These are phyloP conservation scores for Drosophila ficusphila DNA, from an alignment of 1,140 invertebrate species.

Conservation along the genomic window DNA sequence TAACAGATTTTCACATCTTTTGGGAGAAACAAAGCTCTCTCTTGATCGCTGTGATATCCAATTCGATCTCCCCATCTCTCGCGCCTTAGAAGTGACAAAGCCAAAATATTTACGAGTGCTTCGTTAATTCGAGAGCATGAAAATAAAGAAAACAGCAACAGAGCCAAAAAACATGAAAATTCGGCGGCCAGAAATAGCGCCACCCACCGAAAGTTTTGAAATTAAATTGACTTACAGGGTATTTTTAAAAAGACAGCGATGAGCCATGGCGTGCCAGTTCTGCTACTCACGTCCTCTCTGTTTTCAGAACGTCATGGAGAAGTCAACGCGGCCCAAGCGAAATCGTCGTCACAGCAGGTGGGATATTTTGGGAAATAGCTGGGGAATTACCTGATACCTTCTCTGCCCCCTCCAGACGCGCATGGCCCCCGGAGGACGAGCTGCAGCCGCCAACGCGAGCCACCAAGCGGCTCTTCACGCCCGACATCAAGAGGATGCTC, in stretches of 20 bases:
- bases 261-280: slow-evolving; percentile 15
- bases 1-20: slow-evolving; percentile 11
- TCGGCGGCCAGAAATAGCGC: slow-evolving; percentile 68
- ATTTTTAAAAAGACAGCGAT: slow-evolving; percentile 43
- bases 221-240: slow-evolving; percentile 63
- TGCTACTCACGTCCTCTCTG: background rate
- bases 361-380: slow-evolving; percentile 5
- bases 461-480: slow-evolving; percentile 89
- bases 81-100: slow-evolving; percentile 21
- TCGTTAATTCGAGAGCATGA: slow-evolving; percentile 37
- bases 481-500: slow-evolving; percentile 89
- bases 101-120: slow-evolving; percentile 60
- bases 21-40: slow-evolving; percentile 5
- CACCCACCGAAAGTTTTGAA: slow-evolving; percentile 75
- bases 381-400: background rate
- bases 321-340: slow-evolving; percentile 85
- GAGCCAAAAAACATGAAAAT: slow-evolving; percentile 77
- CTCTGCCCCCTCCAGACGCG: slow-evolving; percentile 46
- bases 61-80: background rate
- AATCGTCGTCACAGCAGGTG: slow-evolving; percentile 86
- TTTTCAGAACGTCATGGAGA: slow-evolving; percentile 52
- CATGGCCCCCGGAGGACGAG: slow-evolving; percentile 78
- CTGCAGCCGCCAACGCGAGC: slow-evolving; percentile 85
- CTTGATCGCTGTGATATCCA: slow-evolving; percentile 29
- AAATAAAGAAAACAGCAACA: slow-evolving; percentile 59